phyloP scores from a whole-genome alignment of 1,140 invertebrate species.

The Saccostrea echinata region DNA sequence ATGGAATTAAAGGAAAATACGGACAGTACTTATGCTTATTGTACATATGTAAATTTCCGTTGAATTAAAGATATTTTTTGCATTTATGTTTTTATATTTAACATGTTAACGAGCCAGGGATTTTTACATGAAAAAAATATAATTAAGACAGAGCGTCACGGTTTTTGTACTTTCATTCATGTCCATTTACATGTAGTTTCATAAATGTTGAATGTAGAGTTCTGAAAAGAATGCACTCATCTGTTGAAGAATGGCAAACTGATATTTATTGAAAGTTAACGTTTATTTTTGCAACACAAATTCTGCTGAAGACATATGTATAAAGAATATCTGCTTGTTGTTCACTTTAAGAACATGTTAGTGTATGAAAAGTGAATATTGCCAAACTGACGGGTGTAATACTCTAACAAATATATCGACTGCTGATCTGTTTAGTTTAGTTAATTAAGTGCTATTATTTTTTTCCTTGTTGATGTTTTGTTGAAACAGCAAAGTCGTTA shows the following conservation, averaged over 20 bases:
- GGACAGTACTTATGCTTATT: neutral
- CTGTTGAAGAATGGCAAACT: constrained; percentile 24
- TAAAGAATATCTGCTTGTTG: neutral
- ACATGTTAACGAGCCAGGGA: constrained; percentile 4
- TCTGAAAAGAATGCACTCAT: neutral
- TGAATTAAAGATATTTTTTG: constrained; percentile 9
- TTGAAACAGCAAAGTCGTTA: neutral
- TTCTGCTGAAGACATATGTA: neutral
- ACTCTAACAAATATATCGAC: neutral
- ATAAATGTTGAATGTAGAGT: neutral
- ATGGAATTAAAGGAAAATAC: neutral
- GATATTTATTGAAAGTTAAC: neutral
- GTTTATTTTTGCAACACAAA: neutral
- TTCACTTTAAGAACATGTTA: neutral
- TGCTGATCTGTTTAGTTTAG: neutral
- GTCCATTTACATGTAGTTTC: constrained; percentile 5
- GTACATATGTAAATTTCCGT: constrained; percentile 33
- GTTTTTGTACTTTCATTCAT: constrained; percentile 1
- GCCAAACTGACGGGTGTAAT: constrained; percentile 1
- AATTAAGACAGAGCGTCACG: neutral
- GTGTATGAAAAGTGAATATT: neutral
- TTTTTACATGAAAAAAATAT: constrained; percentile 22
- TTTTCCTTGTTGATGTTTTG: constrained; percentile 16
- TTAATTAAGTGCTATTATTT: constrained; percentile 3
- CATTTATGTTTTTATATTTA: constrained; percentile 19